A percentile compares a stretch with the other conserved stretches of the same genome.
These are phyloP conservation scores for Geococcyx californianus DNA, from an alignment of 2,113 vertebrate genomes.

Conservation along the genomic window DNA sequence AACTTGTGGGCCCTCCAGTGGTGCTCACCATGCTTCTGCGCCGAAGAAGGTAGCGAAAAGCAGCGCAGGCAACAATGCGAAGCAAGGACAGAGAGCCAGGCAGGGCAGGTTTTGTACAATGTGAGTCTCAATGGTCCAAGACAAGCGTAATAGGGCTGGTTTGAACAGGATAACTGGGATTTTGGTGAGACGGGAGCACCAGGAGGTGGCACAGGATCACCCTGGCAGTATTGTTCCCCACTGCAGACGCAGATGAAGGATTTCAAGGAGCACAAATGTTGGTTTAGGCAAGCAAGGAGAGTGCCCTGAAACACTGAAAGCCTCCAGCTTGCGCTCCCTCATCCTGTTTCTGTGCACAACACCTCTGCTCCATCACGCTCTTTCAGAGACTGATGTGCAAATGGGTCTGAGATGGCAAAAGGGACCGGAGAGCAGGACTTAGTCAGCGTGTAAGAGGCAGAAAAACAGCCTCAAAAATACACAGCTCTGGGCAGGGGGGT, in stretches of 20 bases:
- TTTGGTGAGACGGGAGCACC: rapidly evolving
- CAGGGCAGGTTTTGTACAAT: rapidly evolving
- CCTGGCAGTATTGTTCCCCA: neutral
- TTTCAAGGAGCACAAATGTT: neutral
- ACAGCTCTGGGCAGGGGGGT: neutral
- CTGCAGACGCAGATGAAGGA: neutral
- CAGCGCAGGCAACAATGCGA: neutral
- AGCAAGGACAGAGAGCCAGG: neutral
- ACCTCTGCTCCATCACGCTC: neutral
- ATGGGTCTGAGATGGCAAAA: neutral
- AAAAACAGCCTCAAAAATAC: neutral
- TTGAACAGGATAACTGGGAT: neutral
- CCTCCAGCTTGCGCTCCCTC: neutral
- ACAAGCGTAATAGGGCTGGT: rapidly evolving
- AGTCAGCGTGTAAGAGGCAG: neutral
- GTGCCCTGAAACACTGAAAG: neutral
- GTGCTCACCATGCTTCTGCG: neutral
- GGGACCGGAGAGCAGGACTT: neutral
- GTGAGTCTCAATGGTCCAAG: neutral
- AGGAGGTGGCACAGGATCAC: neutral
- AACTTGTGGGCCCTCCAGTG: conserved; percentile 52
- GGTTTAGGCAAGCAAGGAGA: neutral
- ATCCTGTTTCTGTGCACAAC: neutral
- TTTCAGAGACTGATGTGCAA: neutral
- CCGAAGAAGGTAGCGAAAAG: neutral